Base-by-base conservation (phyloP, 2,113 vertebrate species). In the Siphamia tubifer region DNA sequence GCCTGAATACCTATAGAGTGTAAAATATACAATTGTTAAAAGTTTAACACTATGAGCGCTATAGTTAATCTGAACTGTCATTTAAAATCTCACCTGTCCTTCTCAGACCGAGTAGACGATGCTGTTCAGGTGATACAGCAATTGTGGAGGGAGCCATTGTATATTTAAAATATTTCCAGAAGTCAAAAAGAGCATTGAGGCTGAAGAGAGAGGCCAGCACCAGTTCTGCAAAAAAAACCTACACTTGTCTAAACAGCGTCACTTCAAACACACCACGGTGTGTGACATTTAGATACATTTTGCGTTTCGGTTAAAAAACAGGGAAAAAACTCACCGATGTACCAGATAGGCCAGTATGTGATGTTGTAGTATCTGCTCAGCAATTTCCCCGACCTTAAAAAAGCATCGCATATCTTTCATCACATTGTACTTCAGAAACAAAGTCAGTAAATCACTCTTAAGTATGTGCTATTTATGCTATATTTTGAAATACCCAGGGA, bases 81-180 rank as follows among this genome's bases (percentile, higher is more conserved):
- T 10, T 8, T 3, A 17, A 31, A 3, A 24, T 12, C 84, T 86
- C 25, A 93, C 92, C 82, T 71, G 94, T 89, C 48, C 92, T 93
- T 42, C 65, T 90, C 42, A 98, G 68, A 6, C 96, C 96, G 51
- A 96, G 77, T 49, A 98, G 94, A 6, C 67, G 71, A 82, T 95
- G 95, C 63, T 98, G 97, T 16, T 90, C 82, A 1, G 96, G 95
- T 21, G 90, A 94, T 6, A 95, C 77, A 2, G 91, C 89, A 30
- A 97, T 79, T 51, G 87, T 93, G 11, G 91, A 90, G 0, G 95
- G 95, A 36, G 96, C 92, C 89, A 98, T 93, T 0, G 97, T 96
- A 72, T 95, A 98, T 68, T 95, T 97, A 81, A 98, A 98, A 56
- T 99, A 99, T 39, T 92, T 93, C 97, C 97, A 99, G 87, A 99